These are phyloP conservation scores for Chirona hameri DNA, from an alignment of 2,888 invertebrate genomes.

Conservation along the genomic window DNA sequence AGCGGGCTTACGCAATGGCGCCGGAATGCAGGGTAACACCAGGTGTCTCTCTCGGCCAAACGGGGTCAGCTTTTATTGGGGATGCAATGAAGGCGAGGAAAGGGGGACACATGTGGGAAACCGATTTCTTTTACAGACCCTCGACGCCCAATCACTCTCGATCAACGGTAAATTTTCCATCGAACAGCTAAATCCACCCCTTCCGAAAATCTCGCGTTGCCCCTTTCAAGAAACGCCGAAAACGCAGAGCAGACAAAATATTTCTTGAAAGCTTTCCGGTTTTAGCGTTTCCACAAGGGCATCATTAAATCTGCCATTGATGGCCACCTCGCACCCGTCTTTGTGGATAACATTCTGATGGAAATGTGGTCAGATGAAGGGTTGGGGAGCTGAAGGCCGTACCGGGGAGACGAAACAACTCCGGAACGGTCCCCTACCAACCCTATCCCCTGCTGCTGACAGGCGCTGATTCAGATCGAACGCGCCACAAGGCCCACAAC, in stretches of 20 bases:
- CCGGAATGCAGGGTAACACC: background rate
- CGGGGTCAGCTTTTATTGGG: background rate
- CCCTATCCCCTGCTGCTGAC: no score
- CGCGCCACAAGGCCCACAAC: no score
- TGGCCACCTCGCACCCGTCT: background rate
- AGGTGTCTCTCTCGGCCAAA: background rate
- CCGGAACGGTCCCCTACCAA: no score
- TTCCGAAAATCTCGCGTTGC: background rate
- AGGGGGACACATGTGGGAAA: background rate
- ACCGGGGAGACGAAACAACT: no score
- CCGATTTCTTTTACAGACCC: background rate
- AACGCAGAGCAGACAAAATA: background rate
- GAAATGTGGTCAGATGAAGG: background rate
- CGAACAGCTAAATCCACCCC: background rate
- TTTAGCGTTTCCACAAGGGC: background rate
- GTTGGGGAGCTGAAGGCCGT: background rate
- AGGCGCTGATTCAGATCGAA: no score
- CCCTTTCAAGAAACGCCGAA: background rate
- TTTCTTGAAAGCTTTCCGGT: background rate
- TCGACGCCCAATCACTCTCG: background rate
- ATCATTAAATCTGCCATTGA: background rate
- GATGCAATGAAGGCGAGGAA: background rate
- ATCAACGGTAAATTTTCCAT: background rate
- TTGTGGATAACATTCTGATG: background rate
- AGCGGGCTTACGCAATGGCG: background rate